Conservation (phyloP, 2,797 vertebrate species). For the Fringilla coelebs region DNA sequence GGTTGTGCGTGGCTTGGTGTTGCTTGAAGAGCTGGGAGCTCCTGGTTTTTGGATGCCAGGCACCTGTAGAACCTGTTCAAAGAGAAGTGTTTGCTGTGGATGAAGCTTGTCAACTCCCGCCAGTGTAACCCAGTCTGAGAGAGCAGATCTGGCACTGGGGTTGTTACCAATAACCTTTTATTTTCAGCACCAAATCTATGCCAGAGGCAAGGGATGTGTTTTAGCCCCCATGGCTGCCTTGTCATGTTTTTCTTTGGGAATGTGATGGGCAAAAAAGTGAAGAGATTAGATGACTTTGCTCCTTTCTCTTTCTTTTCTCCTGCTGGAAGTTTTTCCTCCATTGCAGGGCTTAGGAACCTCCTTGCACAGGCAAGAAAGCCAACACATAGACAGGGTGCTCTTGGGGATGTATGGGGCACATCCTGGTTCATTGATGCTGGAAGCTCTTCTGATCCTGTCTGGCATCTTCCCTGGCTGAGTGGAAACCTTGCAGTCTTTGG, state of each 20-base stretch:
- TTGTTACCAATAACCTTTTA: background rate
- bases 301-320: background rate
- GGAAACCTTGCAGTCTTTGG: background rate
- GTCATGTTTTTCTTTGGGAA: background rate
- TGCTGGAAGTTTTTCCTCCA: background rate
- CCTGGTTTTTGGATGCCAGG: background rate
- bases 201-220: background rate
- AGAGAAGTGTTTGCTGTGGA: background rate
- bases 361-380: background rate
- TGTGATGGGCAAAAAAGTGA: background rate
- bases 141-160: background rate
- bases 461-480: background rate
- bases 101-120: background rate
- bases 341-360: background rate
- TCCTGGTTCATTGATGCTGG: background rate
- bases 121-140: rapidly evolving
- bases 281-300: background rate
- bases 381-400: background rate
- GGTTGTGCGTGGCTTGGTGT: background rate
- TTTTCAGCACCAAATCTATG: background rate
- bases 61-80: background rate
- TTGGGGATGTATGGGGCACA: background rate
- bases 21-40: background rate
- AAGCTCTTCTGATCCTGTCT: background rate
- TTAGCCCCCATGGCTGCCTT: background rate